Percentiles rank a stretch among this genome's conserved stretches.
These are phyloP conservation scores for Patiria miniata DNA, from an alignment of 35 echinoderm and acorn worm genomes.

Conservation along the genomic window DNA sequence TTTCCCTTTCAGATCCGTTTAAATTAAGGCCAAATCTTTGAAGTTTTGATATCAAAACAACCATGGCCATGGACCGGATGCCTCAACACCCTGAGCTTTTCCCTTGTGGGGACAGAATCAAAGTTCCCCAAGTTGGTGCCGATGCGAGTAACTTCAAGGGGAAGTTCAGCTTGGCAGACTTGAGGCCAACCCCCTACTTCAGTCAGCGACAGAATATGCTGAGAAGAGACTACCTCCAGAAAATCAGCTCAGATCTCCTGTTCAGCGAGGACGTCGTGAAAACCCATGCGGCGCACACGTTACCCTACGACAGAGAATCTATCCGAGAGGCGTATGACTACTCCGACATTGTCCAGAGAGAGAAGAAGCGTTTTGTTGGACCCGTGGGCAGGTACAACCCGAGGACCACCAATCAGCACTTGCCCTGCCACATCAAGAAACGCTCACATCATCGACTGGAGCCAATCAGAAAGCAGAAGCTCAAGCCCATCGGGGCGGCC, in stretches of 20 bases:
- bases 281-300: constrained; percentile 69
- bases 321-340: constrained; percentile 51
- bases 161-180: background rate
- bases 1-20: no score
- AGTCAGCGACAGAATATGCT: constrained; percentile 53
- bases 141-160: constrained; percentile 59
- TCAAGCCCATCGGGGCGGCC: constrained; percentile 25
- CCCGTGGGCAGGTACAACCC: constrained; percentile 56
- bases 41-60: background rate
- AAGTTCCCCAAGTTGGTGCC: constrained; percentile 84
- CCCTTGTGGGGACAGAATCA: constrained; percentile 82
- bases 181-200: constrained; percentile 19
- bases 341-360: constrained; percentile 41
- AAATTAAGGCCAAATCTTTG: background rate
- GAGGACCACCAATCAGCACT: constrained; percentile 66
- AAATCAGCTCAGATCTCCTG: constrained; percentile 73
- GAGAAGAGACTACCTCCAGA: constrained; percentile 71
- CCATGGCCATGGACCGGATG: constrained; percentile 12
- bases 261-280: constrained; percentile 92
- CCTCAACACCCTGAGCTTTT: constrained; percentile 64
- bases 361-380: constrained; percentile 24
- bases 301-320: constrained; percentile 73
- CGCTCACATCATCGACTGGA: constrained; percentile 68
- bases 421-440: constrained; percentile 87
- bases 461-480: constrained; percentile 61